Evolutionary conservation across 2,888 invertebrate genomes (phyloP), one percentile per base, ranked within the genome.

Genomic region (Nemoura dubitans): DNA sequence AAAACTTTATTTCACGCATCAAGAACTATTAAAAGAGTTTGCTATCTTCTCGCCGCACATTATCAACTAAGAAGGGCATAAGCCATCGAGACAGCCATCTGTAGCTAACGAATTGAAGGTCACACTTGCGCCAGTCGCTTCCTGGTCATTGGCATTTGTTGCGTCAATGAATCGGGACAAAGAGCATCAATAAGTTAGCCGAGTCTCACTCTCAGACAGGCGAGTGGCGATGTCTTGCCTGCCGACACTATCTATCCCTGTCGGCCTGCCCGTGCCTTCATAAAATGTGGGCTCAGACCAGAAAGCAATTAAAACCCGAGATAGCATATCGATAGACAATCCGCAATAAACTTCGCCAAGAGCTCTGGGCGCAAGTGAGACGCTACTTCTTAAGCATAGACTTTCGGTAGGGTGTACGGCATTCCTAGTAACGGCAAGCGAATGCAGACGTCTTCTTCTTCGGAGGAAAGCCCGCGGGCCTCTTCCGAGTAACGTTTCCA

Each of bases 191-290:
- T 78, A 78, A 28, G 78, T 78, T 26, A 78, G 26, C 78, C 1
- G 26, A 5, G 76, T 77, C 21, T 76, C 43, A 85, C 77, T 21
- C 78, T 36, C n/a, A n/a, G n/a, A n/a, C n/a, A n/a, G n/a, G n/a
- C n/a, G n/a, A n/a, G n/a, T n/a, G 26, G 76, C 76, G 14, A 36
- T 36, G 36, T n/a, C 36, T 36, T 25, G 29, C 21, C 59, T 21
- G 59, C 59, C 59, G 3, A 59, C 10, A 21, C 59, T 21, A 83
- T 27, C 36, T 25, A 81, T 81, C 86, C 89, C 89, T 86, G 89
- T 89, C 88, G 91, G 91, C 26, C 90, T 88, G 90, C 91, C 87
- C 91, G 91, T 0, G 86, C 10, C 36, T 6, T 3, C 36, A 36
- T 10, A 6, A 14, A 3, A 21, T 59, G 14, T 59, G 36, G 36